A percentile compares a stretch with the other conserved stretches of the same genome.
phyloP scores from a whole-genome alignment of 2,797 vertebrate genomes.

The Meda fulgida region DNA sequence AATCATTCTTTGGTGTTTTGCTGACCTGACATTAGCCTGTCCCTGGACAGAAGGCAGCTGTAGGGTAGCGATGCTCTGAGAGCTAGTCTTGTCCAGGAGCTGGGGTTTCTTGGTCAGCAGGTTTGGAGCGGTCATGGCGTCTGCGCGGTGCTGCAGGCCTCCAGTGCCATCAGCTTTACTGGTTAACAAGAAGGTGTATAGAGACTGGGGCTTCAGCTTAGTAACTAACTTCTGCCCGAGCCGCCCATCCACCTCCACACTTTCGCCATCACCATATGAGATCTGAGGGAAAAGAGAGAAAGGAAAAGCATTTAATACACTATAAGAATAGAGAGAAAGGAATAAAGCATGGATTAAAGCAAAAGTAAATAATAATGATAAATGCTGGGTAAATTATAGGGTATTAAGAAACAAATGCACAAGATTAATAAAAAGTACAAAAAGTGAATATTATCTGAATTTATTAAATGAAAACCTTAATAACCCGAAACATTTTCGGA shows the following conservation, averaged over 20 bases:
- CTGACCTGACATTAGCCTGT: constrained; percentile 92
- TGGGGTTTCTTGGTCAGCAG: constrained; percentile 91
- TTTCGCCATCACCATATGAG: constrained; percentile 93
- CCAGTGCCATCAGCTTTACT: constrained; percentile 95
- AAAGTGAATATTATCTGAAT: too few relatives aligned
- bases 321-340: too few relatives aligned
- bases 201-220: constrained; percentile 92
- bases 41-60: constrained; percentile 90
- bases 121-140: constrained; percentile 91
- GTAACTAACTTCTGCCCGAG: constrained; percentile 92
- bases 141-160: constrained; percentile 93
- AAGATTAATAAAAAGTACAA: too few relatives aligned
- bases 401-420: too few relatives aligned
- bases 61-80: constrained; percentile 94
- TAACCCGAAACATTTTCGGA: too few relatives aligned
- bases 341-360: too few relatives aligned
- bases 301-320: background rate
- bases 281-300: constrained; percentile 78
- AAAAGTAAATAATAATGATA: too few relatives aligned
- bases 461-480: too few relatives aligned
- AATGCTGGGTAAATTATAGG: too few relatives aligned
- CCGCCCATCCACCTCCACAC: constrained; percentile 92
- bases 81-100: constrained; percentile 92
- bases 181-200: constrained; percentile 94
- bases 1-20: background rate